A percentile compares a stretch with the other conserved stretches of the same genome.
These are phyloP conservation scores for Margarornis squamiger DNA, from an alignment of 2,797 vertebrate species.

Conservation along the genomic window DNA sequence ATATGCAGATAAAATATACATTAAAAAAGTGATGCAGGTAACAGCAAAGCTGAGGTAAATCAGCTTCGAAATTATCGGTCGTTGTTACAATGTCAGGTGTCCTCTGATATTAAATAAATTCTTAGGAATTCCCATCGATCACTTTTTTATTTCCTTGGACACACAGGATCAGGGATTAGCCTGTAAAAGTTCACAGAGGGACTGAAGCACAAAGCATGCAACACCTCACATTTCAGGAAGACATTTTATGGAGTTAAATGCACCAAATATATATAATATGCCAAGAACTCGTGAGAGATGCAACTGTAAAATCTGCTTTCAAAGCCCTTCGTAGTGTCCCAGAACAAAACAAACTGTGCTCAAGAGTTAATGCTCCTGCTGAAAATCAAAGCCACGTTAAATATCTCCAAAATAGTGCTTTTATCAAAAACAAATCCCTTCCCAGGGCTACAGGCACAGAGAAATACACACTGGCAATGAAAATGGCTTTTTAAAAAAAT, in stretches of 20 bases:
- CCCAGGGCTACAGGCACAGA: neutral
- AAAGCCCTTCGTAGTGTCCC: neutral
- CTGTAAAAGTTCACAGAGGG: neutral
- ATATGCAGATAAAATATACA: neutral
- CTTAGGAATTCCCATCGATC: neutral
- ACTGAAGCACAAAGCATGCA: neutral
- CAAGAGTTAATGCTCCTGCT: neutral
- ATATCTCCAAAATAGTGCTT: accelerated
- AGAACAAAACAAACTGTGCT: neutral
- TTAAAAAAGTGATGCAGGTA: neutral
- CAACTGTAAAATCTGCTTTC: neutral
- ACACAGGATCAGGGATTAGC: neutral
- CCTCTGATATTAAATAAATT: neutral
- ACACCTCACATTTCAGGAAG: accelerated
- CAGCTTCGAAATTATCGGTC: neutral
- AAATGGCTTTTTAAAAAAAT: neutral
- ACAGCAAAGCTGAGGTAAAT: neutral
- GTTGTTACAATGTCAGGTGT: neutral
- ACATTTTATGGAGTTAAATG: neutral
- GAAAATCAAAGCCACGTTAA: neutral
- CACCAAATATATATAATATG: accelerated
- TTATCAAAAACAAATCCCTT: neutral
- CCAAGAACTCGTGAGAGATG: neutral
- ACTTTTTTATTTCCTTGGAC: neutral
- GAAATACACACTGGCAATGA: neutral